Evolutionary conservation across 2,888 invertebrate genomes (phyloP).

Genomic region (Lasioglossum calceatum): DNA sequence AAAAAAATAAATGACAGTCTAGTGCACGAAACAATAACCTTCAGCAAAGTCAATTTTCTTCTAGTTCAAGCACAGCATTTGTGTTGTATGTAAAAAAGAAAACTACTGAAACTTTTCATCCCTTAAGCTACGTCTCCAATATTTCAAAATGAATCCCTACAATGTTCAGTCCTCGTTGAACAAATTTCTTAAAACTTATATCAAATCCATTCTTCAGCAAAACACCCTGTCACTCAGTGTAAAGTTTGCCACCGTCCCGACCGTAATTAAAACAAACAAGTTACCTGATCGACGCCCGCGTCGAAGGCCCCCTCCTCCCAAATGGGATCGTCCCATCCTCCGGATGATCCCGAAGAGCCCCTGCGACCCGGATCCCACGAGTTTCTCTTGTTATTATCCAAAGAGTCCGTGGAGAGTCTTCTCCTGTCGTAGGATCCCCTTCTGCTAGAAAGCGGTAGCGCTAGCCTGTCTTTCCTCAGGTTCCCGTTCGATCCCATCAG

Average conservation of each 20-base stretch:
- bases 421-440: conserved; percentile 85
- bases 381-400: conserved; percentile 88
- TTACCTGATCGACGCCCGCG: conserved; percentile 60
- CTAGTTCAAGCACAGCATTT: neutral
- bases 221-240: neutral
- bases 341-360: conserved; percentile 87
- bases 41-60: neutral
- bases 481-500: conserved; percentile 74
- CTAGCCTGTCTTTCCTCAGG: conserved; percentile 74
- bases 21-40: neutral
- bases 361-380: conserved; percentile 89
- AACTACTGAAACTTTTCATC: neutral
- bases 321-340: conserved; percentile 87
- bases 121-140: neutral
- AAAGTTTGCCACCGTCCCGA: neutral
- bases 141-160: neutral
- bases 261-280: neutral
- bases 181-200: rapidly evolving
- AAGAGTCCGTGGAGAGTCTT: conserved; percentile 89
- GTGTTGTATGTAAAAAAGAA: neutral
- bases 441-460: conserved; percentile 75
- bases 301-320: conserved; percentile 85
- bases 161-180: neutral
- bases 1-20: neutral
- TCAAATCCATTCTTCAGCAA: neutral